Conservation (phyloP, 1,140 invertebrate species). For the Sminthurinus signatus region DNA sequence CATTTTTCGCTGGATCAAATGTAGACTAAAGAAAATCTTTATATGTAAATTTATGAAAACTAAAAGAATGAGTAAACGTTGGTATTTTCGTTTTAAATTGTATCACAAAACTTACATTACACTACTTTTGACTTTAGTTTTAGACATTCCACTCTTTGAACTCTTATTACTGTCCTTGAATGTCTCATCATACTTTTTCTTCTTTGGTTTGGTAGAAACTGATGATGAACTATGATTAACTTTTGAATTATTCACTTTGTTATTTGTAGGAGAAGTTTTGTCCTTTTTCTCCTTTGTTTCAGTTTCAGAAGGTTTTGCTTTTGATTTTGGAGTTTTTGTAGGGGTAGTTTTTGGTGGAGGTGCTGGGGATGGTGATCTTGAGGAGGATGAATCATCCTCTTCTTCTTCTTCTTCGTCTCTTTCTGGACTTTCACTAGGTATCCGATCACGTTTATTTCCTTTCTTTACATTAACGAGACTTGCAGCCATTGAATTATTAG, state of each 20-base stretch:
- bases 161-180: conserved; percentile 19
- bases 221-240: background rate
- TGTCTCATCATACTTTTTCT: conserved; percentile 25
- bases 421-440: background rate
- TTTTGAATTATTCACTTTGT: background rate
- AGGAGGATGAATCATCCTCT: too few relatives aligned
- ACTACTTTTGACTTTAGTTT: conserved; percentile 44
- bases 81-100: too few relatives aligned
- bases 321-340: too few relatives aligned
- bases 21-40: too few relatives aligned
- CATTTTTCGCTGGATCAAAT: background rate
- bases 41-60: too few relatives aligned
- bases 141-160: conserved; percentile 35
- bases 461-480: conserved; percentile 6
- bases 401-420: too few relatives aligned
- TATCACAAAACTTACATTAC: conserved; percentile 42
- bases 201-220: background rate
- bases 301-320: too few relatives aligned
- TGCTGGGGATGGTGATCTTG: background rate
- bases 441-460: background rate
- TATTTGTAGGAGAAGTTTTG: background rate
- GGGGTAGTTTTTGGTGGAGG: background rate
- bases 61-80: too few relatives aligned
- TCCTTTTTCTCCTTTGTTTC: too few relatives aligned
- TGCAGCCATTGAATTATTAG: conserved; percentile 36